Percentiles rank a stretch among this genome's conserved stretches.
Conservation (phyloP, 2,113 vertebrate genomes). For the Mastomys natalensis region DNA sequence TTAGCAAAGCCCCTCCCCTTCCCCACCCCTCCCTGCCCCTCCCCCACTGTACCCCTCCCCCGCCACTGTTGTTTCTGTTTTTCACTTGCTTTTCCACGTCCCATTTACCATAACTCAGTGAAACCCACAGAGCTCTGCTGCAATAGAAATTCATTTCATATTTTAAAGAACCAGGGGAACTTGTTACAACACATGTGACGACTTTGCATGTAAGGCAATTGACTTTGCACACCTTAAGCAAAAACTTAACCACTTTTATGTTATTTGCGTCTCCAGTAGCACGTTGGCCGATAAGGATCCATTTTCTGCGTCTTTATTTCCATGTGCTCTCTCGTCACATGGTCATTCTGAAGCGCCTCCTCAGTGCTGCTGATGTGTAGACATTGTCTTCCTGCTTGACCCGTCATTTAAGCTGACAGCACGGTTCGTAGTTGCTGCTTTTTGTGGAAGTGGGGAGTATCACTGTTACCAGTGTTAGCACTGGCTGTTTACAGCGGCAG, state of each 20-base stretch:
- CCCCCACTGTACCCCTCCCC: too few species aligned
- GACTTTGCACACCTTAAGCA: too few species aligned
- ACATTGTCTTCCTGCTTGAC: neutral
- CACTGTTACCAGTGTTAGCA: neutral
- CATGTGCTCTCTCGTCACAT: neutral
- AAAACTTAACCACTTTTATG: too few species aligned
- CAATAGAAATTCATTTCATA: neutral
- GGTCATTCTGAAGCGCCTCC: neutral
- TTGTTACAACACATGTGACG: neutral
- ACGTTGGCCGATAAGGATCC: neutral
- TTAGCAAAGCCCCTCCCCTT: too few species aligned
- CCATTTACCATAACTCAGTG: neutral
- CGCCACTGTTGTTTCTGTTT: neutral
- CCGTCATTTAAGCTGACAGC: neutral
- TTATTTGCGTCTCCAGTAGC: neutral
- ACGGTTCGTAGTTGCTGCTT: neutral
- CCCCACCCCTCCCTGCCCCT: too few species aligned
- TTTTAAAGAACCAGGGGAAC: neutral
- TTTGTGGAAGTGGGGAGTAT: neutral
- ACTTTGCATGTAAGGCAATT: neutral
- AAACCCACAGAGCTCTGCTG: neutral
- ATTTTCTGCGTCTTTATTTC: neutral
- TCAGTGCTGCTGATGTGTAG: neutral
- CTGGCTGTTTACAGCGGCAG: accelerated
- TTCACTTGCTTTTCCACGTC: accelerated